A percentile compares a stretch with the other conserved stretches of the same genome.
These are phyloP conservation scores for Lepas anatifera DNA, from an alignment of 2,888 invertebrate genomes.

Conservation along the genomic window DNA sequence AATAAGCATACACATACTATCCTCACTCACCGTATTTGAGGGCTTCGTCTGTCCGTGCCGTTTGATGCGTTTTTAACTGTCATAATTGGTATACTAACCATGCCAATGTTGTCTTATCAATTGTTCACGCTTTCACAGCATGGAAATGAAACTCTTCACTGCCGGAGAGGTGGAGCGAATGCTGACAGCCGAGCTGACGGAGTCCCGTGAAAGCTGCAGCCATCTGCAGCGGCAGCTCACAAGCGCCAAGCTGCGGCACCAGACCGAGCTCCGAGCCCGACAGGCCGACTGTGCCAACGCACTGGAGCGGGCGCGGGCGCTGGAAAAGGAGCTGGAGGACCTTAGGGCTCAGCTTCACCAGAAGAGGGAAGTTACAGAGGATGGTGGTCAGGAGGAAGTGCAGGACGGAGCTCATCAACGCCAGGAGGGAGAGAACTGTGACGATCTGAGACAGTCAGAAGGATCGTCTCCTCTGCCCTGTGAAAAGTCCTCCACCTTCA, in stretches of 20 bases:
- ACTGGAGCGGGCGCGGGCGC: background rate
- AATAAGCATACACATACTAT: too few relatives aligned
- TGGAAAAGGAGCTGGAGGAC: background rate
- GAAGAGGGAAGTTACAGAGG: background rate
- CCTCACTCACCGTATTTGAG: too few relatives aligned
- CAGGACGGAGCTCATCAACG: too few relatives aligned
- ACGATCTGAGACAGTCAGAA: background rate
- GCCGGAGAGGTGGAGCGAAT: constrained; percentile 5
- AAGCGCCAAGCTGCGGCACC: background rate
- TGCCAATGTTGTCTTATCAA: too few relatives aligned
- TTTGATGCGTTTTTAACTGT: too few relatives aligned
- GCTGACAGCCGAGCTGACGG: background rate
- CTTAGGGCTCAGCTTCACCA: background rate
- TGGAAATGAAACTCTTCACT: background rate
- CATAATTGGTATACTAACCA: too few relatives aligned
- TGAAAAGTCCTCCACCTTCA: background rate
- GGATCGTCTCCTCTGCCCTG: background rate
- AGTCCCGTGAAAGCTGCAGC: background rate
- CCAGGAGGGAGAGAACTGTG: background rate
- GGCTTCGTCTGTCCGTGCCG: too few relatives aligned
- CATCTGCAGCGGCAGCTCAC: background rate
- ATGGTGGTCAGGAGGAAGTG: background rate
- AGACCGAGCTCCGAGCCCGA: background rate
- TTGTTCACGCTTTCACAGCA: too few relatives aligned
- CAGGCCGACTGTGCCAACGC: background rate